Percentiles rank a stretch among this genome's conserved stretches.
phyloP scores from a whole-genome alignment of 2,888 invertebrate genomes.

The Ceraclea dissimilis region DNA sequence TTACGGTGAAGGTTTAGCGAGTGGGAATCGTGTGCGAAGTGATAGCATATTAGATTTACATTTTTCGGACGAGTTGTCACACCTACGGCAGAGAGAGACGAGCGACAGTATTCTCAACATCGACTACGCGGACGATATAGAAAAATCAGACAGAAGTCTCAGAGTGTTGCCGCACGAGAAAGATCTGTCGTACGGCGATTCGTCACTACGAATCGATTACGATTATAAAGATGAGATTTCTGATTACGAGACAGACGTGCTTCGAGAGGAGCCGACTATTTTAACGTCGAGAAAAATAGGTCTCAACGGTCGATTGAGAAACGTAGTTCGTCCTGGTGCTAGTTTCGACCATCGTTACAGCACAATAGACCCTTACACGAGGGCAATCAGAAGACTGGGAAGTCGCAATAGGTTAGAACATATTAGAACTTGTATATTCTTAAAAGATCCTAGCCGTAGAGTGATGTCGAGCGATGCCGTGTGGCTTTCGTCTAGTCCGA shows the following conservation, averaged over 20 bases:
- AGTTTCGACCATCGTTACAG: conserved; percentile 17
- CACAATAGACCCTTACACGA: conserved; percentile 13
- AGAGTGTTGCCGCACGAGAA: conserved; percentile 8
- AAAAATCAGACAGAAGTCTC: conserved; percentile 15
- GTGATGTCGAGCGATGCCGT: conserved; percentile 25
- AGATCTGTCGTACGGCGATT: conserved; percentile 16
- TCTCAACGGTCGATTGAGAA: conserved; percentile 8
- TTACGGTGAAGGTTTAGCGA: conserved; percentile 22
- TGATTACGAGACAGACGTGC: conserved; percentile 17
- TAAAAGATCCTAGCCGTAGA: conserved; percentile 12
- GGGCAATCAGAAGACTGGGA: conserved; percentile 15
- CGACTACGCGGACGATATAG: conserved; percentile 19
- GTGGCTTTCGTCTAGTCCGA: conserved; percentile 19
- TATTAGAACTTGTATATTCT: conserved; percentile 4
- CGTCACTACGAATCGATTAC: conserved; percentile 15
- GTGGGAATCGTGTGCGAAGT: conserved; percentile 16
- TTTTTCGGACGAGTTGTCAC: conserved; percentile 9
- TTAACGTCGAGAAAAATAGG: not conserved
- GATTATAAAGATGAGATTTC: conserved; percentile 20
- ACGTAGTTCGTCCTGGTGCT: conserved; percentile 13
- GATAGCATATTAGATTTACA: conserved; percentile 18
- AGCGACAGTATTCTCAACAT: conserved; percentile 20
- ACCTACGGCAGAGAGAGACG: conserved; percentile 11
- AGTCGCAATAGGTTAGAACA: conserved; percentile 16
- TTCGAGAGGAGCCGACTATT: conserved; percentile 4